Conservation (phyloP, 2,888 invertebrate species). For the Oeneis ivallda region DNA sequence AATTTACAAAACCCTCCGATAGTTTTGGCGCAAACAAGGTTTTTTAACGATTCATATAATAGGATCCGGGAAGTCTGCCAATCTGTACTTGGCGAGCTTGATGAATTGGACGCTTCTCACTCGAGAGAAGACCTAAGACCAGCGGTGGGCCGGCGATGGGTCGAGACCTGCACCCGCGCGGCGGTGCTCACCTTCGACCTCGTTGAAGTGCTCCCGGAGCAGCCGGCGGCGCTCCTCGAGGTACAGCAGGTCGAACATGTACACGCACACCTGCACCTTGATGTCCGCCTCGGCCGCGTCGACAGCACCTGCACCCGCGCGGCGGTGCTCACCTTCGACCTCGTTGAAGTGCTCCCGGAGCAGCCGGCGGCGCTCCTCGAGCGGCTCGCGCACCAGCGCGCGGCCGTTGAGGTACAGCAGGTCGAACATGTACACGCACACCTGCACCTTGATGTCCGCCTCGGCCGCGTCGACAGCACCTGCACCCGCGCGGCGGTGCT, state of each 20-base stretch:
- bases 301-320: too few relatives aligned
- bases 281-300: slow-evolving; percentile 80
- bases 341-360: slow-evolving; percentile 87
- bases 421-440: slow-evolving; percentile 98
- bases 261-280: slow-evolving; percentile 93
- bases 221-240: slow-evolving; percentile 87
- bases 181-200: slow-evolving; percentile 78
- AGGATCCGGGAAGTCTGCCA: too few relatives aligned
- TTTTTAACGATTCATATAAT: too few relatives aligned
- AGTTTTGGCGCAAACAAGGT: too few relatives aligned
- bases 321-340: slow-evolving; percentile 74
- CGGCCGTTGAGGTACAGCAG: slow-evolving; percentile 95
- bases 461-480: slow-evolving; percentile 82
- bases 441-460: slow-evolving; percentile 84
- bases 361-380: slow-evolving; percentile 84
- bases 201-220: slow-evolving; percentile 86
- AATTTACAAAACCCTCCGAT: too few relatives aligned
- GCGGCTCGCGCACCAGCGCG: too few relatives aligned
- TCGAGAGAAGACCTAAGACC: too few relatives aligned
- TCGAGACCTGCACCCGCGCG: too few relatives aligned
- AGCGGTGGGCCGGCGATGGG: too few relatives aligned
- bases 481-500: not conserved
- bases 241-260: slow-evolving; percentile 97
- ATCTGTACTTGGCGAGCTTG: too few relatives aligned
- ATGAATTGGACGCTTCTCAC: too few relatives aligned